Evolutionary conservation across 1,140 invertebrate species (phyloP).

Genomic region (Holcopasites calliopsidis): DNA sequence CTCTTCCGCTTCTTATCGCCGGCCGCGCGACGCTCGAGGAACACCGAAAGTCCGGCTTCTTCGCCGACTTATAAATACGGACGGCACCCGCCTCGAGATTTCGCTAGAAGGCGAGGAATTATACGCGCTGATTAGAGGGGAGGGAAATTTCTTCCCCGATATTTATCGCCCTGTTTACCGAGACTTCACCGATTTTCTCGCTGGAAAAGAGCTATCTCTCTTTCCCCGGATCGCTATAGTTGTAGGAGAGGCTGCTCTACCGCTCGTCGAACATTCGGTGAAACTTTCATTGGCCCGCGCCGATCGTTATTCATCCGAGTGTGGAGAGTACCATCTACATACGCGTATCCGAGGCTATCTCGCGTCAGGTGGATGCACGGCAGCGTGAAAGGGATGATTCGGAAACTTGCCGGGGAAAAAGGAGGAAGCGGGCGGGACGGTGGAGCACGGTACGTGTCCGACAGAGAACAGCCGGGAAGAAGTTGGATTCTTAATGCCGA

Average conservation of each 20-base stretch:
- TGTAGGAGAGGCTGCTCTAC: conserved; percentile 13
- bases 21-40: too few species aligned
- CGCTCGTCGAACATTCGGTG: conserved; percentile 50
- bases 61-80: conserved; percentile 10
- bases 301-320: conserved; percentile 48
- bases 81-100: too few species aligned
- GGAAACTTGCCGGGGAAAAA: conserved; percentile 56
- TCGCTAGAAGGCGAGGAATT: too few species aligned
- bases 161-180: conserved; percentile 44
- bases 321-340: conserved; percentile 12
- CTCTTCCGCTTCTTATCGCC: conserved; percentile 46
- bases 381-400: neutral
- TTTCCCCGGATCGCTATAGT: conserved; percentile 11
- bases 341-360: conserved; percentile 15
- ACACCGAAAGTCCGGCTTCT: conserved; percentile 45
- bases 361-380: neutral
- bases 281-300: conserved; percentile 55
- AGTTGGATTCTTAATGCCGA: conserved; percentile 59
- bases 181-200: conserved; percentile 7
- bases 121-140: too few species aligned
- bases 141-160: too few species aligned
- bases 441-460: conserved; percentile 49
- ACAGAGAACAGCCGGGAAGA: conserved; percentile 44
- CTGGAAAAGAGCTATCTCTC: neutral
- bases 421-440: conserved; percentile 6